Evolutionary conservation across 2,113 vertebrate species (phyloP), one percentile per base, ranked within the genome.

Genomic region (Toxotes chatareus): DNA sequence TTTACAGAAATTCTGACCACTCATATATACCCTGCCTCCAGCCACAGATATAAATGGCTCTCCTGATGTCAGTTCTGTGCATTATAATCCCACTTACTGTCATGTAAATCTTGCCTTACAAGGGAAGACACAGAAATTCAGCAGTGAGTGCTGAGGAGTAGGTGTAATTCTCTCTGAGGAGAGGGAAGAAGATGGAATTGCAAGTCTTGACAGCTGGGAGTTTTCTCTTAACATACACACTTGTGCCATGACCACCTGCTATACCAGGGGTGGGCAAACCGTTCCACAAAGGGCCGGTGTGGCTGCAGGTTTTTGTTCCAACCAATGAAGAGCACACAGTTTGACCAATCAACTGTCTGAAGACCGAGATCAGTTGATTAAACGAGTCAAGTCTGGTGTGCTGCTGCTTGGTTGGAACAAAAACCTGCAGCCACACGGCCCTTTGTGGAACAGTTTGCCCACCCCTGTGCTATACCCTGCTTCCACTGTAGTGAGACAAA

Each of bases 101-200:
- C 88, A 87, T 86, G 82, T 88, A 86, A 89, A 92, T 88, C 80
- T 79, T 4, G 9, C n/a, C 19, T 80, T 83, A 84, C 62, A 84
- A 70, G 67, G 57, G 49, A 4, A 62, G 75, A 71, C 31, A 69
- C 34, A 61, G 31, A 85, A 36, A 78, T 72, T 60, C 44, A 44
- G 64, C 80, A 56, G 63, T 4, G 21, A 75, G 53, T 42, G 42
- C 47, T 57, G 73, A 83, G 27, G 32, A 88, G 49, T 44, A 40
- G 21, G 36, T 80, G 74, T 57, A 80, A 79, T 85, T 87, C 62
- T 85, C 68, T 65, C 51, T 32, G 66, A 51, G 47, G 19, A 32
- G 49, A 31, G n/a, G 21, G 55, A 59, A 47, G 56, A 75, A 66
- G 62, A 69, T 32, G 53, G 42, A 23, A 55, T 76, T 32, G 55